Percentiles rank a stretch among this genome's conserved stretches.
phyloP scores from a whole-genome alignment of 2,797 vertebrate species.

The Falco biarmicus region DNA sequence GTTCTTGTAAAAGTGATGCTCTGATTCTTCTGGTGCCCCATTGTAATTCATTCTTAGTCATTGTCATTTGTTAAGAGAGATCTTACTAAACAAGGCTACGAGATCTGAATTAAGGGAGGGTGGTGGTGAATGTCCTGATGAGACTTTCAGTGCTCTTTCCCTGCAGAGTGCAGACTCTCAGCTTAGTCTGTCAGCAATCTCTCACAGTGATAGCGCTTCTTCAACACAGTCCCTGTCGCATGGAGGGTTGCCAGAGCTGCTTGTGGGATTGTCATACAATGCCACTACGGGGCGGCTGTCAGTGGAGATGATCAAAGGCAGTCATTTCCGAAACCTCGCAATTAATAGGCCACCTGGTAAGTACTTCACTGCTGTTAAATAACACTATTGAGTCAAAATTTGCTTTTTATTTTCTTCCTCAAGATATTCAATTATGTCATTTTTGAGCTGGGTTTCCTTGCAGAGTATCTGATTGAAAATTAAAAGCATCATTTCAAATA shows the following conservation, averaged over 20 bases:
- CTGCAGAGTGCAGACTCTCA: slow-evolving; percentile 88
- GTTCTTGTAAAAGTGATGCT: slow-evolving; percentile 39
- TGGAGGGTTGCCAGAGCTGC: slow-evolving; percentile 92
- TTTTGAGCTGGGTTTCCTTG: not conserved
- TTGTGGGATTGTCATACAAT: slow-evolving; percentile 92
- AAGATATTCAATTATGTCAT: not conserved
- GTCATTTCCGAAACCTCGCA: slow-evolving; percentile 96
- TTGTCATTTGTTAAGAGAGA: slow-evolving; percentile 53
- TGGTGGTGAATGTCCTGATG: slow-evolving; percentile 55
- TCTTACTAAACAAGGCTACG: slow-evolving; percentile 49
- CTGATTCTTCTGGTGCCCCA: not conserved
- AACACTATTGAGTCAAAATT: not conserved
- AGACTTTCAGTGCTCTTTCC: slow-evolving; percentile 68
- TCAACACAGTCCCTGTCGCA: slow-evolving; percentile 92
- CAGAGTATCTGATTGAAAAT: slow-evolving; percentile 6
- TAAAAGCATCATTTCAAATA: not conserved
- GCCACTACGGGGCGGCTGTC: slow-evolving; percentile 95
- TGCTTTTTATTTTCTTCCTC: slow-evolving; percentile 22
- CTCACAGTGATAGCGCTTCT: slow-evolving; percentile 89
- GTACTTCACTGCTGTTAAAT: slow-evolving; percentile 49
- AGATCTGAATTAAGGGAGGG: slow-evolving; percentile 12
- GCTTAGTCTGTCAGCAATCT: slow-evolving; percentile 86
- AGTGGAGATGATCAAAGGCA: slow-evolving; percentile 97
- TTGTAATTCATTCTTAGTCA: slow-evolving; percentile 69
- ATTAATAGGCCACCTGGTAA: slow-evolving; percentile 92